A percentile compares a stretch with the other conserved stretches of the same genome.
These are phyloP conservation scores for Ptilodon capucinus DNA, from an alignment of 2,888 invertebrate genomes.

Conservation along the genomic window DNA sequence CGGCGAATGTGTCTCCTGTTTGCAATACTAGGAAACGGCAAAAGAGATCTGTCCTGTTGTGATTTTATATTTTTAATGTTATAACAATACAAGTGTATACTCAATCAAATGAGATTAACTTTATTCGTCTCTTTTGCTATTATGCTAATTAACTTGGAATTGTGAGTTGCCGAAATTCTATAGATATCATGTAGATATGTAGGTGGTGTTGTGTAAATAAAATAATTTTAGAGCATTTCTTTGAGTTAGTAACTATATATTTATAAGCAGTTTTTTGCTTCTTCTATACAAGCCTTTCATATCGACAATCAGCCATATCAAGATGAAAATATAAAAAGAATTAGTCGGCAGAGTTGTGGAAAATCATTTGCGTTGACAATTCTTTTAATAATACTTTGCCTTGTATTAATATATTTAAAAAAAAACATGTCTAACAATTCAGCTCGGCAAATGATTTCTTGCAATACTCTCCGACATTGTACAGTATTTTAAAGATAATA, in stretches of 20 bases:
- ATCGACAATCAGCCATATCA: constrained; percentile 88
- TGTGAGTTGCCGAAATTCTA: constrained; percentile 50
- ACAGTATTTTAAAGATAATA: constrained; percentile 91
- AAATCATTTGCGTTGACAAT: constrained; percentile 55
- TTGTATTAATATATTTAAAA: constrained; percentile 51
- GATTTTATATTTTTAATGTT: constrained; percentile 63
- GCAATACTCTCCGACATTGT: constrained; percentile 78
- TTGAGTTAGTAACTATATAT: constrained; percentile 60
- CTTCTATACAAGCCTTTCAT: constrained; percentile 79
- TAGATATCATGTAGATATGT: constrained; percentile 49
- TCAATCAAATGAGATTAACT: constrained; percentile 73
- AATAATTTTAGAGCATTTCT: constrained; percentile 72
- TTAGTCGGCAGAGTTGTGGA: constrained; percentile 64
- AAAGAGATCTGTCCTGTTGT: constrained; percentile 75
- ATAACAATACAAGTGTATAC: constrained; percentile 54
- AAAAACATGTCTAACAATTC: constrained; percentile 28
- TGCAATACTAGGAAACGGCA: constrained; percentile 34
- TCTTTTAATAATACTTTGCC: constrained; percentile 44
- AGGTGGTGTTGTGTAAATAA: constrained; percentile 64
- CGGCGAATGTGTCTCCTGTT: constrained; percentile 27
- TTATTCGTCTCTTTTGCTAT: constrained; percentile 56
- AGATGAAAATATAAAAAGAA: constrained; percentile 78
- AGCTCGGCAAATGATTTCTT: constrained; percentile 63
- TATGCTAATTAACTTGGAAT: constrained; percentile 48
- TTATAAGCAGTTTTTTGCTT: constrained; percentile 57